Evolutionary conservation across 2,888 invertebrate genomes (phyloP), one percentile per base, ranked within the genome.

Genomic region (Frankliniella intonsa): DNA sequence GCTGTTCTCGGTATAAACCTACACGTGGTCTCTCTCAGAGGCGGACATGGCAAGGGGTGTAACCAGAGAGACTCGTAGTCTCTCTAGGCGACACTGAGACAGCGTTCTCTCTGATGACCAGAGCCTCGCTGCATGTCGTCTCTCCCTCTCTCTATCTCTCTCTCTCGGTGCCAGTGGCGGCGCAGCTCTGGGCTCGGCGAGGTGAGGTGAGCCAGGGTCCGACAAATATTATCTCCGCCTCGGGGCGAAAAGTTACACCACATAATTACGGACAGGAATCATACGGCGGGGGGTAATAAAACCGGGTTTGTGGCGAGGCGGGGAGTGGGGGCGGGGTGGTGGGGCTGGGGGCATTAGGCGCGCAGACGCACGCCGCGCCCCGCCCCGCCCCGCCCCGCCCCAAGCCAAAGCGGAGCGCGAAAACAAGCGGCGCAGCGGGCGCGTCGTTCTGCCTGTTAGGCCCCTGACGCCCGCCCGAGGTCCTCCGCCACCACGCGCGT

Each of bases 161-260:
- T 38, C 38, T 38, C 62, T 62, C 62, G 62, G 17, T 17, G 62
- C 62, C 17, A 17, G 62, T 62, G 62, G 62, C 62, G 17, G 17
- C 12, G 62, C 62, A 8, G 7, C 7, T 7, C 62, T 10, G 62
- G 62, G 62, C 62, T 17, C 17, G 17, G 11, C 62, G 14, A 22
- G 69, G 69, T 22, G 22, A 69, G n/a, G 69, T 22, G 22, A 25
- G 69, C 22, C 69, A 25, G 25, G 10, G 69, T 12, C 25, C 69
- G 69, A 62, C 69, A 76, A 76, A 76, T 12, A 76, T 76, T 38
- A 38, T 38, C 38, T 38, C 69, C 22, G 12, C 69, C 69, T 25
- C 69, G 69, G 69, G 69, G 69, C 69, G 69, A 22, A 76, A 76
- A 76, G 69, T 76, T 76, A 25, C 69, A 76, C 22, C 69, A 76